Base-by-base conservation (phyloP, 2,888 invertebrate species). In the Erebia ligea region DNA sequence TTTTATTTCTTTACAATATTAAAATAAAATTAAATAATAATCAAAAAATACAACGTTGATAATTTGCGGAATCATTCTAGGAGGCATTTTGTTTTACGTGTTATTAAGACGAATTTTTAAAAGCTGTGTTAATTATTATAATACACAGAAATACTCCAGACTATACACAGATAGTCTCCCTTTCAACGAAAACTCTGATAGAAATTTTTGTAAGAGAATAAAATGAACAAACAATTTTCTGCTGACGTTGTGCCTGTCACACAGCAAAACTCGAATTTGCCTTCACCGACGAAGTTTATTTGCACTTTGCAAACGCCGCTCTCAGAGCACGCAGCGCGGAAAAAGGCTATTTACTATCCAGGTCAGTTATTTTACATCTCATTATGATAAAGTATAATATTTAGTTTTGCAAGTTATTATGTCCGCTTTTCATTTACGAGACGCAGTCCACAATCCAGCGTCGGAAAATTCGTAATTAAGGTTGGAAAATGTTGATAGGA, bases 261-360 rank as follows among this genome's bases (percentile, higher is more conserved):
- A 9, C 89, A 95, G 64, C 88, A 91, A 45, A 94, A 94, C 68
- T 89, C 87, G 0, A 92, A 94, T 59, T 82, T 95, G 19, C 90
- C 91, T 0, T 88, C 92, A 0, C 91, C 94, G 0, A 94, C 94
- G 0, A 94, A 94, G 76, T 95, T 95, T 82, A 92, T 94, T 73
- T 95, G 95, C 83, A 94, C 95, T 54, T 80, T 95, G 71, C 92
- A 91, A 81, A 95, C 95, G 86, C 94, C 95, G 9, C 94, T 94
- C 73, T 95, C 95, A 0, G 93, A 94, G 76, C 95, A 95, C 78
- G 89, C 90, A 21, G 93, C 94, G 62, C 91, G 90, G 70, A 94
- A 94, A 81, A 92, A 93, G 80, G 90, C 94, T 57, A 89, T 94
- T 73, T 94, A 94, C 79, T 95, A 94, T 81, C 92, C 94, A 84